These are phyloP conservation scores for Aphelenchoides besseyi DNA, from an alignment of 1,140 invertebrate species.

Conservation along the genomic window DNA sequence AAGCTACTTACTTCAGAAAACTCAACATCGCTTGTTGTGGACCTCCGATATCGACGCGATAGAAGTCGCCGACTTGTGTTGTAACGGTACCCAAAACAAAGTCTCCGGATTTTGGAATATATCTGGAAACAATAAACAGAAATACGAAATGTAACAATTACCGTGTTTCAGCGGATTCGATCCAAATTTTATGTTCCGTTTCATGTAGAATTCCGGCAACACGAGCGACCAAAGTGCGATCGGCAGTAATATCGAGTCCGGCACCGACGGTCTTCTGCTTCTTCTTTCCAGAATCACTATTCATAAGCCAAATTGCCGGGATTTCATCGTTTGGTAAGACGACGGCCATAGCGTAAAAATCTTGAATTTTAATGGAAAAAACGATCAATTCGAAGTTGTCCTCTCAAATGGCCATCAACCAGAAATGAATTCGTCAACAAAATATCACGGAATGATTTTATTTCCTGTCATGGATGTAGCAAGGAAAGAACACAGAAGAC, in stretches of 20 bases:
- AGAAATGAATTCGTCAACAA: too few relatives aligned
- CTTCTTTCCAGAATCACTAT: not conserved
- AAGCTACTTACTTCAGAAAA: constrained; percentile 69
- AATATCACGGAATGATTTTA: not conserved
- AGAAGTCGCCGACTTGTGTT: constrained; percentile 32
- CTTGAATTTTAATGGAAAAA: too few relatives aligned
- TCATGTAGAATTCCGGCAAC: constrained; percentile 44
- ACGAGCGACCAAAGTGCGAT: constrained; percentile 38
- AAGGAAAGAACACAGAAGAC: not conserved
- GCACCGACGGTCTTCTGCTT: constrained; percentile 32
- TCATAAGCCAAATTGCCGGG: constrained; percentile 18
- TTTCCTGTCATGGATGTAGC: not conserved
- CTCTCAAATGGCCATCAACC: too few relatives aligned
- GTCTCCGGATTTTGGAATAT: constrained; percentile 41
- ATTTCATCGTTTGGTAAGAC: constrained; percentile 43
- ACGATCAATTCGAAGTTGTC: too few relatives aligned
- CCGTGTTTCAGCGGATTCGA: constrained; percentile 34
- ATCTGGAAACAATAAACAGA: constrained; percentile 26
- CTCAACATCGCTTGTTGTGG: constrained; percentile 36
- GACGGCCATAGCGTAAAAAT: constrained; percentile 35
- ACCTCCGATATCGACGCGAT: constrained; percentile 39
- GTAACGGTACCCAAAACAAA: constrained; percentile 42
- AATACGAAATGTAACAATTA: constrained; percentile 4
- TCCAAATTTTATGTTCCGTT: constrained; percentile 46
- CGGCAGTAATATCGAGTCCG: constrained; percentile 34